phyloP scores from a whole-genome alignment of 2,888 invertebrate genomes.

The Cecidostiba fungosa region DNA sequence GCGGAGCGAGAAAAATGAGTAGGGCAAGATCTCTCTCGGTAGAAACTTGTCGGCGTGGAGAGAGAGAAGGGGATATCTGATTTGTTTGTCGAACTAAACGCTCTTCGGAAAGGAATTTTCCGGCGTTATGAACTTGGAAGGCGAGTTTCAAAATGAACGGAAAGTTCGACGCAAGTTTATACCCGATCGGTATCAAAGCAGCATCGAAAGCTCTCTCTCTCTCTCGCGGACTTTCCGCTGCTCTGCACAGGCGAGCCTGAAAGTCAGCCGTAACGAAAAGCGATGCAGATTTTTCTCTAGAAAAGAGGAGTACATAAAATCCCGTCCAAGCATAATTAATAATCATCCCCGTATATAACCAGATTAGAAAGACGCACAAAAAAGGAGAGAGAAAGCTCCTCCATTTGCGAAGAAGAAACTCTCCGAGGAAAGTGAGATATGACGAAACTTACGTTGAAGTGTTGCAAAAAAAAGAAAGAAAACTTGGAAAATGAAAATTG shows the following conservation, averaged over 20 bases:
- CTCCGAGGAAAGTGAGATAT: not conserved
- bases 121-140: slow-evolving; percentile 56
- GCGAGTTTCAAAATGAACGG: slow-evolving; percentile 52
- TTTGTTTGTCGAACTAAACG: slow-evolving; percentile 62
- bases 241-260: not conserved
- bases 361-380: not conserved
- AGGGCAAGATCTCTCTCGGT: not conserved
- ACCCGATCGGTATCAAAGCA: slow-evolving; percentile 48
- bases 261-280: slow-evolving; percentile 22
- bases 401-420: not conserved
- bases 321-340: not conserved
- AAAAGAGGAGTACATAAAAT: not conserved
- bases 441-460: slow-evolving; percentile 32
- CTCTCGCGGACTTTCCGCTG: not conserved
- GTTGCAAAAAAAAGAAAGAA: not conserved
- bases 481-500: slow-evolving; percentile 47
- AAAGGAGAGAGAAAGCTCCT: not conserved
- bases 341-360: not conserved
- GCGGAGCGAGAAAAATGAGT: not conserved
- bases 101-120: slow-evolving; percentile 54
- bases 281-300: not conserved
- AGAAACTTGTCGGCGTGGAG: slow-evolving; percentile 39
- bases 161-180: slow-evolving; percentile 53
- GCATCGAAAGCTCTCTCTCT: slow-evolving; percentile 32
- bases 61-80: slow-evolving; percentile 35